These are phyloP conservation scores for Glyptemys insculpta DNA, from an alignment of 2,797 vertebrate genomes.

Conservation along the genomic window DNA sequence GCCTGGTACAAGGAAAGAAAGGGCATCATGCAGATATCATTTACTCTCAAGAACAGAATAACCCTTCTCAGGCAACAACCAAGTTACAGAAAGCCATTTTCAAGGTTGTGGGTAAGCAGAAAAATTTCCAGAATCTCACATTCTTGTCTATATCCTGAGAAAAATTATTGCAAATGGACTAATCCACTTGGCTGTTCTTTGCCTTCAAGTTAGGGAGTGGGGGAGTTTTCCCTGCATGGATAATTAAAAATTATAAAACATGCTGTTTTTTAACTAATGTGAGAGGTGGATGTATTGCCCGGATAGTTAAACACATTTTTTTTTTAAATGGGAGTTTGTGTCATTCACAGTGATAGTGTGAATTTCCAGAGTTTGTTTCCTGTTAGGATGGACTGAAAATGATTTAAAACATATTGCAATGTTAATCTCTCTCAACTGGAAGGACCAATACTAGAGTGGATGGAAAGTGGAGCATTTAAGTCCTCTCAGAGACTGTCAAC, in stretches of 20 bases:
- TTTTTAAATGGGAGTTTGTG: not conserved
- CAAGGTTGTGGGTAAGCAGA: not conserved
- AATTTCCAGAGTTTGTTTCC: not conserved
- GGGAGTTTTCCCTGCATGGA: not conserved
- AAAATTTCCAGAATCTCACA: not conserved
- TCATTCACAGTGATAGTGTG: not conserved
- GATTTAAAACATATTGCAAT: not conserved
- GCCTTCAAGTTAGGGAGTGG: not conserved
- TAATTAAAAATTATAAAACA: not conserved
- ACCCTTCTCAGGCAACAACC: not conserved
- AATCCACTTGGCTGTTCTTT: not conserved
- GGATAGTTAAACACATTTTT: not conserved
- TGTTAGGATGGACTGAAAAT: not conserved
- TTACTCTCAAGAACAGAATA: not conserved
- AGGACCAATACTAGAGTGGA: not conserved
- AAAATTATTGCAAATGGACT: not conserved
- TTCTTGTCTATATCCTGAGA: not conserved
- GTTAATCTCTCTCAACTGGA: not conserved
- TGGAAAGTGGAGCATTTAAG: not conserved
- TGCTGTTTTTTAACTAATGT: not conserved
- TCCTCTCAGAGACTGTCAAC: not conserved
- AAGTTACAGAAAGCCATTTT: not conserved
- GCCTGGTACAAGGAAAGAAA: not conserved
- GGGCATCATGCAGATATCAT: not conserved
- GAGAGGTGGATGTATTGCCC: not conserved